Evolutionary conservation across 2,113 vertebrate species (phyloP).

Genomic region (Grantiella picta): DNA sequence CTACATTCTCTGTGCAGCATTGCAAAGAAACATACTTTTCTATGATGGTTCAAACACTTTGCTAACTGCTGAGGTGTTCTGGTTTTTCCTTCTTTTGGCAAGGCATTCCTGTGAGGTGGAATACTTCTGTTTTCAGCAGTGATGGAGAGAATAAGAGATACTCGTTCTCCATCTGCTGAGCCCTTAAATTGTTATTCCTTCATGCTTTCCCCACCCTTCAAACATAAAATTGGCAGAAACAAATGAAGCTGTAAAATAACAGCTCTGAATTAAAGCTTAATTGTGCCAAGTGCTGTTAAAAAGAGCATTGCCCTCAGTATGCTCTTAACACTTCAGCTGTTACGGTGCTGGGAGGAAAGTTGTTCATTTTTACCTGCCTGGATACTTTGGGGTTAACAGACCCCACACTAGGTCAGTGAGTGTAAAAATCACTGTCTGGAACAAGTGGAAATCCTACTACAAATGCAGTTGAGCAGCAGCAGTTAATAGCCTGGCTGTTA

Average conservation of each 20-base stretch:
- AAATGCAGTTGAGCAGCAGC: background rate
- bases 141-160: slow-evolving; percentile 6
- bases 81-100: background rate
- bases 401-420: rapidly evolving
- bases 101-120: background rate
- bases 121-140: background rate
- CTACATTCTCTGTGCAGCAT: background rate
- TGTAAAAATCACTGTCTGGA: background rate
- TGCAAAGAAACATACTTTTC: background rate
- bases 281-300: slow-evolving; percentile 49
- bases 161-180: slow-evolving; percentile 38
- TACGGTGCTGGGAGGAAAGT: background rate
- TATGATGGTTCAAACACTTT: background rate
- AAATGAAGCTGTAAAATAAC: slow-evolving; percentile 56
- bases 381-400: background rate
- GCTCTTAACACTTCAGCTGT: slow-evolving; percentile 20
- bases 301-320: slow-evolving; percentile 6
- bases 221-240: slow-evolving; percentile 47
- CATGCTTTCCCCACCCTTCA: slow-evolving; percentile 14
- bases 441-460: background rate
- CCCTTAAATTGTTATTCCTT: slow-evolving; percentile 30
- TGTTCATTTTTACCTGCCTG: slow-evolving; percentile 1
- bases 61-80: background rate
- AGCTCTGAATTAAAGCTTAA: slow-evolving; percentile 46
- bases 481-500: background rate